A percentile compares a stretch with the other conserved stretches of the same genome.
phyloP scores from a whole-genome alignment of 2,113 vertebrate species.

The Aviceda subcristata region DNA sequence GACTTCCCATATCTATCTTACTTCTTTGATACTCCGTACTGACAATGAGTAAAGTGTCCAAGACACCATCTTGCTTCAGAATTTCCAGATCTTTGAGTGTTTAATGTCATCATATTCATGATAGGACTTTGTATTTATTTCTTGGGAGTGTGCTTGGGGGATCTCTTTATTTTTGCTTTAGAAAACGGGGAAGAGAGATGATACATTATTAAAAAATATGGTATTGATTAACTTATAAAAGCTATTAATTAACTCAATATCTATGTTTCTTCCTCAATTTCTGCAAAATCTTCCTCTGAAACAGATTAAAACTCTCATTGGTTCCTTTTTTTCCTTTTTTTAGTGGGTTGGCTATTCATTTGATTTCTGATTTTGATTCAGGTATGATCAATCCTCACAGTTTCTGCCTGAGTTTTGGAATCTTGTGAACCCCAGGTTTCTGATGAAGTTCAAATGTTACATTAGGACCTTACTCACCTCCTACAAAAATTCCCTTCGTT shows the following conservation, averaged over 20 bases:
- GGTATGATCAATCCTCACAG: not conserved
- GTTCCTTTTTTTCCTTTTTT: not conserved
- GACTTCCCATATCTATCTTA: not conserved
- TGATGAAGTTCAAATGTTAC: not conserved
- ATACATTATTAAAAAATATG: not conserved
- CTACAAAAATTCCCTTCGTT: not conserved
- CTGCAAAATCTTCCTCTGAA: not conserved
- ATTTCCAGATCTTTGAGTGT: not conserved
- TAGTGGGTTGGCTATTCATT: not conserved
- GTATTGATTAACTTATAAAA: not conserved
- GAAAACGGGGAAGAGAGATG: not conserved
- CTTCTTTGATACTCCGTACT: not conserved
- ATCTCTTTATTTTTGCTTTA: not conserved
- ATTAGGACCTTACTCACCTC: not conserved
- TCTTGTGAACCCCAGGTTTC: not conserved
- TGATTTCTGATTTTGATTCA: not conserved
- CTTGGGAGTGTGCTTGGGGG: not conserved
- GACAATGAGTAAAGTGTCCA: not conserved
- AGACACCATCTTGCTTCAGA: not conserved
- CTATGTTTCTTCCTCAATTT: not conserved
- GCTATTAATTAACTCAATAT: not conserved
- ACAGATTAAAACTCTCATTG: not conserved
- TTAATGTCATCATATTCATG: not conserved
- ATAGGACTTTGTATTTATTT: not conserved
- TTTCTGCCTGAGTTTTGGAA: not conserved